Conservation (phyloP, 1,140 invertebrate species). For the Drosophila bocki region DNA sequence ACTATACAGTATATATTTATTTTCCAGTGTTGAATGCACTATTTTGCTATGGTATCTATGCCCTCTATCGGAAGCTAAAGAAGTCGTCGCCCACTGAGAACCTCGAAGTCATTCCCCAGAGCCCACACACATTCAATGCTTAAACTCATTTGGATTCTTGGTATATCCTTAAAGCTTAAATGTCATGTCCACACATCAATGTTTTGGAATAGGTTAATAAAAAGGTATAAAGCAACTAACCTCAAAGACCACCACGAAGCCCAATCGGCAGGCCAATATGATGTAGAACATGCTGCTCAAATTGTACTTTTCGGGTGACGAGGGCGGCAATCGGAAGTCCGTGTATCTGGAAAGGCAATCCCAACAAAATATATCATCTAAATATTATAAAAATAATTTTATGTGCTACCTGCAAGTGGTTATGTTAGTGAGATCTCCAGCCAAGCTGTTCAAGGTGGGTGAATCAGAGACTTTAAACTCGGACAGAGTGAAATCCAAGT, state of each 20-base stretch:
- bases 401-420: conserved; percentile 84
- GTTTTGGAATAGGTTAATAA: conserved; percentile 34
- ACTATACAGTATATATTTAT: neutral
- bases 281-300: conserved; percentile 94
- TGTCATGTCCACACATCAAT: conserved; percentile 11
- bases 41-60: conserved; percentile 71
- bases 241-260: conserved; percentile 97
- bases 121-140: conserved; percentile 37
- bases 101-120: conserved; percentile 37
- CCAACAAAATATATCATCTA: neutral
- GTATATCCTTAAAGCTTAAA: neutral
- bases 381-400: neutral
- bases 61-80: conserved; percentile 72
- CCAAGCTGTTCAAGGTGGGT: conserved; percentile 85
- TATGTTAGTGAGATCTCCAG: conserved; percentile 60
- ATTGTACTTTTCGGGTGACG: conserved; percentile 88
- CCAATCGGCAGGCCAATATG: conserved; percentile 94
- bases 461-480: conserved; percentile 92
- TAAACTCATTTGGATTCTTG: neutral
- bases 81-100: conserved; percentile 66
- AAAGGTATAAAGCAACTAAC: conserved; percentile 85
- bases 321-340: conserved; percentile 93
- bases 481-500: conserved; percentile 93
- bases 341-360: conserved; percentile 70
- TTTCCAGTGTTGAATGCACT: conserved; percentile 70